A percentile compares a stretch with the other conserved stretches of the same genome.
Conservation (phyloP, 2,113 vertebrate genomes). For the Chloroceryle aenea region DNA sequence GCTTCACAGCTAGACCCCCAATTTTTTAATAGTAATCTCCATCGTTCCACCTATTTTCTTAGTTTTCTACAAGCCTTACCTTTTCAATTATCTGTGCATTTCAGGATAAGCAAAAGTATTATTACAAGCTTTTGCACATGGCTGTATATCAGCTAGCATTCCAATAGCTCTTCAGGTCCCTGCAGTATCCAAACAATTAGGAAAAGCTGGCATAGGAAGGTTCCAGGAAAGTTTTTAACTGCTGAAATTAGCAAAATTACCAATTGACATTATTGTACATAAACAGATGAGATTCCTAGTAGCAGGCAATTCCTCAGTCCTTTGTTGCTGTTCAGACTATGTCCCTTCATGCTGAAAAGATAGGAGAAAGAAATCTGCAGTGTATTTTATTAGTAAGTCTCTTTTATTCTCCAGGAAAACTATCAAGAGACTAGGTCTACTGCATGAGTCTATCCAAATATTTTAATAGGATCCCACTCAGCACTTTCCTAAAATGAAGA, state of each 20-base stretch:
- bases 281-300: not conserved
- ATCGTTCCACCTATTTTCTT: not conserved
- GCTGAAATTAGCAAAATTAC: slow-evolving; percentile 49
- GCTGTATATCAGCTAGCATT: not conserved
- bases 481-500: slow-evolving; percentile 54
- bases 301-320: not conserved
- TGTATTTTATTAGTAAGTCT: slow-evolving; percentile 16
- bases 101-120: not conserved
- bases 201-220: slow-evolving; percentile 5
- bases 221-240: slow-evolving; percentile 17
- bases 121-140: not conserved
- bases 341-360: not conserved
- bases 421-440: slow-evolving; percentile 20
- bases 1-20: not conserved
- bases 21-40: not conserved
- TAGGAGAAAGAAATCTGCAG: not conserved
- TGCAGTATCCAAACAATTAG: not conserved
- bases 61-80: not conserved
- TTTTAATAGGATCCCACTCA: slow-evolving; percentile 42
- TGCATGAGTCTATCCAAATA: slow-evolving; percentile 24
- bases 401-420: not conserved
- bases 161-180: not conserved
- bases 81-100: not conserved
- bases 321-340: slow-evolving; percentile 17
- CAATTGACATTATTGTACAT: not conserved